Conservation (phyloP, 2,113 vertebrate species). For the Delphinus delphis region DNA sequence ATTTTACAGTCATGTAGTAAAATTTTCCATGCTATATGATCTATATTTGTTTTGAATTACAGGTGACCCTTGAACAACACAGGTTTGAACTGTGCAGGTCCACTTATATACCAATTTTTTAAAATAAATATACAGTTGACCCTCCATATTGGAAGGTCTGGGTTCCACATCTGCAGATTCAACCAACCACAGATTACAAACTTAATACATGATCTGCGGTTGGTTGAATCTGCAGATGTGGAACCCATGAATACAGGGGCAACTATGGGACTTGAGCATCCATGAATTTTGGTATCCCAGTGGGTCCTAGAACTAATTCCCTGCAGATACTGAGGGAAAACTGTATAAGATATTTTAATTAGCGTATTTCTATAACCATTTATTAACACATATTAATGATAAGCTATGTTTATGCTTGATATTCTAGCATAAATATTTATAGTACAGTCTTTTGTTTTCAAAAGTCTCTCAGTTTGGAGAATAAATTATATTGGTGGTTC, state of each 20-base stretch:
- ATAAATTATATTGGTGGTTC: background rate
- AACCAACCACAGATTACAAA: background rate
- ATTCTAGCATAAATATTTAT: background rate
- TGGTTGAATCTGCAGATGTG: background rate
- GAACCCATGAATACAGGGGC: background rate
- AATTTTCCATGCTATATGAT: background rate
- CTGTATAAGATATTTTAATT: background rate
- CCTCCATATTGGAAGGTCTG: background rate
- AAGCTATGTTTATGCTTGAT: background rate
- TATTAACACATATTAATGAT: background rate
- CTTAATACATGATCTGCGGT: background rate
- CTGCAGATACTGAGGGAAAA: background rate
- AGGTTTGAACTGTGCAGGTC: background rate
- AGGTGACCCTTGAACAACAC: background rate
- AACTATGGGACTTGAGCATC: background rate
- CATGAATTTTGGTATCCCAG: background rate
- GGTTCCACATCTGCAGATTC: background rate
- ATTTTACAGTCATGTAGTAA: background rate
- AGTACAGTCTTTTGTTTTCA: background rate
- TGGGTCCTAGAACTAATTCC: background rate
- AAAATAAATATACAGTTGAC: background rate
- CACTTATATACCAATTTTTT: background rate
- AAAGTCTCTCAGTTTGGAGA: background rate
- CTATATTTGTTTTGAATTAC: slow-evolving; percentile 7
- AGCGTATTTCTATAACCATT: background rate